These are phyloP conservation scores for Parascotia fuliginaria DNA, from an alignment of 2,888 invertebrate species.

Conservation along the genomic window DNA sequence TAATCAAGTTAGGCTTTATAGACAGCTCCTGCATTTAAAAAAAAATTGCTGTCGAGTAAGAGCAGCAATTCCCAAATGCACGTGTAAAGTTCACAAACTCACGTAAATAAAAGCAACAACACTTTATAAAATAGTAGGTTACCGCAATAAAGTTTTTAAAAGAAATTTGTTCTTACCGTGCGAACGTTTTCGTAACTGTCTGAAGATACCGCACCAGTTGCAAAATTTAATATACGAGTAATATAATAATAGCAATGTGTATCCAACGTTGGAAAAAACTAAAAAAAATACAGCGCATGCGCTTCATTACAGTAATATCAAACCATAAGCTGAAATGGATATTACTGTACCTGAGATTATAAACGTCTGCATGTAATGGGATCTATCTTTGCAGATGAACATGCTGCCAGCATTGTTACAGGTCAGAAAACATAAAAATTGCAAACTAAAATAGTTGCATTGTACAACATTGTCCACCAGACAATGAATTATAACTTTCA, in stretches of 20 bases:
- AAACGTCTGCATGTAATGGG: conserved; percentile 29
- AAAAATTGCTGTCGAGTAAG: background rate
- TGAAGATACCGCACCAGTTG: conserved; percentile 21
- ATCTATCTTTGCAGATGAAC: conserved; percentile 23
- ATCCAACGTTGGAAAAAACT: conserved; percentile 9
- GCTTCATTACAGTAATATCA: conserved; percentile 27
- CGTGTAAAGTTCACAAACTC: background rate
- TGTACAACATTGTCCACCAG: conserved; percentile 12
- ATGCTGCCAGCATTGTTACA: conserved; percentile 28
- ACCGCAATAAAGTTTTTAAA: conserved; percentile 2
- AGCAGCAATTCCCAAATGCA: background rate
- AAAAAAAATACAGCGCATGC: conserved; percentile 7
- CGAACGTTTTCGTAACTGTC: background rate
- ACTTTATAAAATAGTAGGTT: conserved; percentile 11
- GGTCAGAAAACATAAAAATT: conserved; percentile 29
- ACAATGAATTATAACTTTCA: conserved; percentile 22
- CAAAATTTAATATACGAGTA: conserved; percentile 9
- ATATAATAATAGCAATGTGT: conserved; percentile 10
- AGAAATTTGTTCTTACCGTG: conserved; percentile 8
- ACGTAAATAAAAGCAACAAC: conserved; percentile 17
- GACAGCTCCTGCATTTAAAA: background rate
- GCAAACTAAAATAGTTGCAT: conserved; percentile 20
- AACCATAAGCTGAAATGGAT: conserved; percentile 25
- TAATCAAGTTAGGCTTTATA: no score
- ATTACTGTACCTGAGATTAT: conserved; percentile 39